Evolutionary conservation across 2,113 vertebrate species (phyloP).

Genomic region (Paraplagusia blochii): DNA sequence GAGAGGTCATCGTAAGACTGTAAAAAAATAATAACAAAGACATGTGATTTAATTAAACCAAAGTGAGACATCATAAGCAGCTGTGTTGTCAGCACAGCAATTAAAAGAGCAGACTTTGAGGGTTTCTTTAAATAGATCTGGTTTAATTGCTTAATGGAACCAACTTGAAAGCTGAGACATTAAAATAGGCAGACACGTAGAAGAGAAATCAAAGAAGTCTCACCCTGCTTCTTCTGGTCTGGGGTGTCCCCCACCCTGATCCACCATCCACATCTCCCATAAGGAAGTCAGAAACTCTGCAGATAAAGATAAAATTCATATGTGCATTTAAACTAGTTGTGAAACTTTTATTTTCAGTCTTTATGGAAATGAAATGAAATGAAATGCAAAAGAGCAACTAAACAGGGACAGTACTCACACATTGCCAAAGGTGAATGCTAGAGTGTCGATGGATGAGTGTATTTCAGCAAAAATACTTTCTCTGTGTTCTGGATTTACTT

Average conservation of each 20-base stretch:
- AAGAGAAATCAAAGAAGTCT: constrained; percentile 40
- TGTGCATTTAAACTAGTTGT: no score
- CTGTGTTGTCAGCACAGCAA: constrained; percentile 47
- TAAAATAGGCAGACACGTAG: constrained; percentile 5
- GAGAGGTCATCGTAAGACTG: constrained; percentile 95
- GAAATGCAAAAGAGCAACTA: constrained; percentile 30
- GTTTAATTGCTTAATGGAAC: constrained; percentile 46
- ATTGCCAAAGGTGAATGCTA: constrained; percentile 98
- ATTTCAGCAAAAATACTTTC: constrained; percentile 86
- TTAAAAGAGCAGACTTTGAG: constrained; percentile 58
- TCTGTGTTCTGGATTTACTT: constrained; percentile 88
- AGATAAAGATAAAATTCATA: background rate
- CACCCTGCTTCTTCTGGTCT: constrained; percentile 89
- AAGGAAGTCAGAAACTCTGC: constrained; percentile 97
- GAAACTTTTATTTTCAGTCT: no score
- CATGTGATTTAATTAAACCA: constrained; percentile 31
- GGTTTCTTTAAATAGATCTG: constrained; percentile 44
- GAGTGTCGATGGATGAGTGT: constrained; percentile 88
- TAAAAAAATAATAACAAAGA: constrained; percentile 43
- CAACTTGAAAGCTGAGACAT: constrained; percentile 29
- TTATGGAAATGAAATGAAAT: background rate
- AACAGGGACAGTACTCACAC: constrained; percentile 82
- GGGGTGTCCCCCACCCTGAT: constrained; percentile 84
- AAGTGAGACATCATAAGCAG: constrained; percentile 53
- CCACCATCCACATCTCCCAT: constrained; percentile 97